Conservation (phyloP, 2,797 vertebrate species). For the Enteromius viviparus region DNA sequence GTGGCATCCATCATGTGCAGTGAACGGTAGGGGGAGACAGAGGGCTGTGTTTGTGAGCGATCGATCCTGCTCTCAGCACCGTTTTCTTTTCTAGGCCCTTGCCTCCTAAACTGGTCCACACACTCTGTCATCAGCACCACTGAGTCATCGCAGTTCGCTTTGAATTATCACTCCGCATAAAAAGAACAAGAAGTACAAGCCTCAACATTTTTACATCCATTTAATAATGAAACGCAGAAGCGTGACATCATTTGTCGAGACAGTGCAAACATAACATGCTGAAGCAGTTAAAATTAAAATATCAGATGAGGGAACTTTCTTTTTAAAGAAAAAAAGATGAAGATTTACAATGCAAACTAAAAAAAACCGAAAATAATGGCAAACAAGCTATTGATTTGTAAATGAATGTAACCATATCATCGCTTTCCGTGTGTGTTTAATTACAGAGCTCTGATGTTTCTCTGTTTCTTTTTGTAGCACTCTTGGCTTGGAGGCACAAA, state of each 20-base stretch:
- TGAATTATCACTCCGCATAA: slow-evolving; percentile 28
- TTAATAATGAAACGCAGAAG: slow-evolving; percentile 26
- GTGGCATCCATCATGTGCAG: neutral
- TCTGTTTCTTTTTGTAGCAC: slow-evolving; percentile 11
- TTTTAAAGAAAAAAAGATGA: neutral
- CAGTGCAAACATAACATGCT: neutral
- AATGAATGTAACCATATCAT: neutral
- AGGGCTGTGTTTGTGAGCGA: slow-evolving; percentile 21
- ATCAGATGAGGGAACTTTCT: neutral
- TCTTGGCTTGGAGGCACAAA: slow-evolving; percentile 13
- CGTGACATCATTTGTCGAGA: slow-evolving; percentile 6
- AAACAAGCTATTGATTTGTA: neutral
- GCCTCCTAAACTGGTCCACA: slow-evolving; percentile 53
- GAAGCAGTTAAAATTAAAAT: neutral
- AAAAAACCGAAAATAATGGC: neutral
- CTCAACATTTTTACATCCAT: slow-evolving; percentile 22
- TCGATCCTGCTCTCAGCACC: slow-evolving; percentile 33
- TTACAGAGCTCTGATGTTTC: neutral
- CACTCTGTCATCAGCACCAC: slow-evolving; percentile 42
- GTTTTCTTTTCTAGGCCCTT: slow-evolving; percentile 56
- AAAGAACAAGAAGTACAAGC: slow-evolving; percentile 32
- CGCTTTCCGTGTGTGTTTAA: slow-evolving; percentile 7
- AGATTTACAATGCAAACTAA: neutral
- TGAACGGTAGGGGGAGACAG: slow-evolving; percentile 58
- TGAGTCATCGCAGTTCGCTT: slow-evolving; percentile 45